phyloP scores from a whole-genome alignment of 2,797 vertebrate genomes.

The Hydrophis major region DNA sequence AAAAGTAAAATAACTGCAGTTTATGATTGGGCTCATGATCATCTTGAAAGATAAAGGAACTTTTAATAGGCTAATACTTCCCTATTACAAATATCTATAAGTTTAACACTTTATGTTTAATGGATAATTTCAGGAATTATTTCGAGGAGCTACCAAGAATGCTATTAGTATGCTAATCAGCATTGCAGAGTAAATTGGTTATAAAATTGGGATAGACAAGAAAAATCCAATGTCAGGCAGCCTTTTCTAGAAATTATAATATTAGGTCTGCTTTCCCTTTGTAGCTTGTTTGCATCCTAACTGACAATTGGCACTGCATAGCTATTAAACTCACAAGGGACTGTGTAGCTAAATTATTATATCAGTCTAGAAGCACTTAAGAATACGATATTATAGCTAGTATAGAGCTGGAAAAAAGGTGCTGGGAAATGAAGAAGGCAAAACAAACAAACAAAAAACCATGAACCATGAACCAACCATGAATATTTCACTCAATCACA shows the following conservation, averaged over 20 bases:
- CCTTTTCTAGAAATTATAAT: slow-evolving; percentile 54
- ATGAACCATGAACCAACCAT: background rate
- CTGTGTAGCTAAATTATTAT: background rate
- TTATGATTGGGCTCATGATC: background rate
- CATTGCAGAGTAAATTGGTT: slow-evolving; percentile 58
- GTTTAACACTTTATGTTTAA: slow-evolving; percentile 55
- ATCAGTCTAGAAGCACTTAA: accelerated
- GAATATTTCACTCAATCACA: slow-evolving; percentile 5
- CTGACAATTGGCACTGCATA: slow-evolving; percentile 37
- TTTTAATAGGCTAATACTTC: slow-evolving; percentile 48
- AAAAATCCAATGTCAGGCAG: slow-evolving; percentile 49
- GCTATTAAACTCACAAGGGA: background rate
- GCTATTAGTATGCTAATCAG: slow-evolving; percentile 68
- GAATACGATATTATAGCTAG: background rate
- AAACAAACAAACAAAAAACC: background rate
- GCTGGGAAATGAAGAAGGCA: background rate
- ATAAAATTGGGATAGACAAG: slow-evolving; percentile 46
- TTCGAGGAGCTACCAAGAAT: slow-evolving; percentile 51
- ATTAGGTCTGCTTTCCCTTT: slow-evolving; percentile 26
- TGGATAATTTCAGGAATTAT: slow-evolving; percentile 62
- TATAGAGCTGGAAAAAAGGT: slow-evolving; percentile 17
- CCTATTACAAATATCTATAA: slow-evolving; percentile 37
- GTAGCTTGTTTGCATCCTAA: slow-evolving; percentile 25
- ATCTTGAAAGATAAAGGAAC: slow-evolving; percentile 16
- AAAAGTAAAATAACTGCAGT: background rate